These are phyloP conservation scores for Philereme transversata DNA, from an alignment of 2,888 invertebrate genomes.

Conservation along the genomic window DNA sequence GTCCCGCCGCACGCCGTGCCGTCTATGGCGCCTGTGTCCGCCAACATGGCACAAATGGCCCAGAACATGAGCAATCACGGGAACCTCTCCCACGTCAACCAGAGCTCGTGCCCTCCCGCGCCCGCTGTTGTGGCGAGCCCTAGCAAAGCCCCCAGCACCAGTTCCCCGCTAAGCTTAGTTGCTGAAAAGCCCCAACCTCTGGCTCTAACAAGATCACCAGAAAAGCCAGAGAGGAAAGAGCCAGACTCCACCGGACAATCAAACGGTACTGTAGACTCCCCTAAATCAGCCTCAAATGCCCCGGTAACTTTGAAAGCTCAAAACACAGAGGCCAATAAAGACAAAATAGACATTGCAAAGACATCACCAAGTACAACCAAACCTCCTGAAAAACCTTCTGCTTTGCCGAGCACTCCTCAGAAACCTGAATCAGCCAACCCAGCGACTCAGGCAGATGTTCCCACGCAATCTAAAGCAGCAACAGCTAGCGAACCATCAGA, in stretches of 20 bases:
- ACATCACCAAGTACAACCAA: constrained; percentile 76
- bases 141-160: constrained; percentile 63
- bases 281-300: constrained; percentile 64
- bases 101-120: constrained; percentile 66
- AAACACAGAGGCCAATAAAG: constrained; percentile 70
- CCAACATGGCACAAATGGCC: constrained; percentile 81
- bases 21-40: constrained; percentile 79
- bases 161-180: constrained; percentile 75
- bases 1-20: constrained; percentile 67
- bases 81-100: constrained; percentile 74
- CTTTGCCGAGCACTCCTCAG: constrained; percentile 63
- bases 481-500: constrained; percentile 70
- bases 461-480: constrained; percentile 66
- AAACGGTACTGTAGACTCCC: constrained; percentile 75
- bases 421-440: constrained; percentile 60
- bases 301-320: constrained; percentile 65
- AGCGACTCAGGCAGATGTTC: constrained; percentile 55
- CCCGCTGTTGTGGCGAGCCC: constrained; percentile 63
- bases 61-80: constrained; percentile 82
- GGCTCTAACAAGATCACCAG: constrained; percentile 75
- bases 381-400: constrained; percentile 69
- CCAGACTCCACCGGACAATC: constrained; percentile 69
- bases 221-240: constrained; percentile 77
- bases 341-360: constrained; percentile 75
- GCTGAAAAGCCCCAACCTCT: constrained; percentile 74